A percentile compares a stretch with the other conserved stretches of the same genome.
Conservation (phyloP, 2,888 invertebrate species). For the Lycia hirtaria region DNA sequence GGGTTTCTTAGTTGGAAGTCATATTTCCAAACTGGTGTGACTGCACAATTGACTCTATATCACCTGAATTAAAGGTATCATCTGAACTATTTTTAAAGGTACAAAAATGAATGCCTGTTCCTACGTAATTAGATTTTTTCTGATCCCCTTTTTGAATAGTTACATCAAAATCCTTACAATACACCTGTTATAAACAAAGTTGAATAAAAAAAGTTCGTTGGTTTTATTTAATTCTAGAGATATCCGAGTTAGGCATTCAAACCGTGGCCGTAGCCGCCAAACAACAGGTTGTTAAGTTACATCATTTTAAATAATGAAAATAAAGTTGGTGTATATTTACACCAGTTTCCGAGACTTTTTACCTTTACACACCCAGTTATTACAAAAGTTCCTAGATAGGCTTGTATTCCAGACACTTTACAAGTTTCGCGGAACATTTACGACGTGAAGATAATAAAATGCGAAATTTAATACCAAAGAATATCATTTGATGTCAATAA, state of each 20-base stretch:
- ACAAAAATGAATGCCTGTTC: no score
- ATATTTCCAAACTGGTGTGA: no score
- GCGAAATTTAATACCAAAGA: constrained; percentile 33
- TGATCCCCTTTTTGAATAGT: no score
- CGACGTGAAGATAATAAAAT: constrained; percentile 35
- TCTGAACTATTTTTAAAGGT: no score
- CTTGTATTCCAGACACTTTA: constrained; percentile 35
- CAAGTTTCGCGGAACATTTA: constrained; percentile 34
- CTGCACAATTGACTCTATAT: no score
- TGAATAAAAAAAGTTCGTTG: neutral
- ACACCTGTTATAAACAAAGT: neutral
- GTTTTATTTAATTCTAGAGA: constrained; percentile 18
- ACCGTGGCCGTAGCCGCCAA: constrained; percentile 30
- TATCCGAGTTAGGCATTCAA: neutral
- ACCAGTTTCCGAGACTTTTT: constrained; percentile 42
- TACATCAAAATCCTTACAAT: no score
- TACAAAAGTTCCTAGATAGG: constrained; percentile 40
- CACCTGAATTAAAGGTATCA: no score
- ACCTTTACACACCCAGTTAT: constrained; percentile 43
- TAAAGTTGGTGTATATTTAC: constrained; percentile 42
- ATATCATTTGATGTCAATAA: constrained; percentile 48
- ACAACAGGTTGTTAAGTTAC: constrained; percentile 37
- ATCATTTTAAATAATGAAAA: constrained; percentile 42
- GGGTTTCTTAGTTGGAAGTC: no score
- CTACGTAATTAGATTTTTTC: no score